Percentiles rank a stretch among this genome's conserved stretches.
Conservation (phyloP, 2,113 vertebrate species). For the Irena cyanogastra region DNA sequence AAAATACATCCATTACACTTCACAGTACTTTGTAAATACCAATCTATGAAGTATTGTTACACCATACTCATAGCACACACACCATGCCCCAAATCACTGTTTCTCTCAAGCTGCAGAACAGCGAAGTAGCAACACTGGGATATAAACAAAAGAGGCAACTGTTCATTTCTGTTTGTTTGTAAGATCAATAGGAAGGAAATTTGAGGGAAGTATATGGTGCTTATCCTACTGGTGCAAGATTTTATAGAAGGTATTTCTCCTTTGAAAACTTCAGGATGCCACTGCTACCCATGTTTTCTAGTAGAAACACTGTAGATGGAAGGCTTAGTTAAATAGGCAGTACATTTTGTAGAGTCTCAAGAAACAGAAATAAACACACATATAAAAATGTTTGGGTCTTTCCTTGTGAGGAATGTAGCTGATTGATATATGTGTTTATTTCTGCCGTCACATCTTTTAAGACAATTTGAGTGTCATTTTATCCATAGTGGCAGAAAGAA, state of each 20-base stretch:
- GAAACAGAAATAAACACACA: not conserved
- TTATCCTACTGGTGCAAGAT: not conserved
- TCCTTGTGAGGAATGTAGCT: rapidly evolving
- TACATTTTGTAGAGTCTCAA: not conserved
- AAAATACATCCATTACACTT: not conserved
- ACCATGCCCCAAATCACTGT: rapidly evolving
- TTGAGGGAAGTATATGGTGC: not conserved
- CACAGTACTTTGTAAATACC: not conserved
- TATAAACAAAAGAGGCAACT: not conserved
- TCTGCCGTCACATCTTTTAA: not conserved
- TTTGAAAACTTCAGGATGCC: not conserved
- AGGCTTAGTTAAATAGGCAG: not conserved
- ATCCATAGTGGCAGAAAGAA: not conserved
- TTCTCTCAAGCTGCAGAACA: not conserved
- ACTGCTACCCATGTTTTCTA: not conserved
- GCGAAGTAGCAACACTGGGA: not conserved
- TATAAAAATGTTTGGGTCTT: not conserved
- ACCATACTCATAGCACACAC: not conserved
- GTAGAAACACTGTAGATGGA: not conserved
- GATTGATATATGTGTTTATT: not conserved
- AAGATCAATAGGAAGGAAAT: not conserved
- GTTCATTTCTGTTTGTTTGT: not conserved
- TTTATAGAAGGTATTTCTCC: not conserved
- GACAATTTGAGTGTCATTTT: not conserved
- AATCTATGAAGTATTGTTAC: not conserved